A percentile compares a stretch with the other conserved stretches of the same genome.
Evolutionary conservation across 1,140 invertebrate genomes (phyloP).

Genomic region (Leptopilina boulardi): DNA sequence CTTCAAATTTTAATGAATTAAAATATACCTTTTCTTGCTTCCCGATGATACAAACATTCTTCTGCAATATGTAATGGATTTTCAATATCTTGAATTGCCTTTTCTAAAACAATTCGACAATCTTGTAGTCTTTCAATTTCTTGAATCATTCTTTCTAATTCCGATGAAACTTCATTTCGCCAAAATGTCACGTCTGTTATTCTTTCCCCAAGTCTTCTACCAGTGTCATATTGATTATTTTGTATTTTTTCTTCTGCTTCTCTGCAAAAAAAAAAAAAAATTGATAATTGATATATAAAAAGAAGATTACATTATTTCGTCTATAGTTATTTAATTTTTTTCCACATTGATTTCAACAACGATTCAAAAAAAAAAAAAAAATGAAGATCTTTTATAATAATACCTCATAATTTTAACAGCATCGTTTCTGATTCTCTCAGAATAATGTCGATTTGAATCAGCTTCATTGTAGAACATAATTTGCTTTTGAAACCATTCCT

Average conservation of each 20-base stretch:
- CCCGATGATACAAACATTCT: constrained; percentile 93
- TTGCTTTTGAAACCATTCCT: constrained; percentile 93
- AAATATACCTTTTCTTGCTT: constrained; percentile 87
- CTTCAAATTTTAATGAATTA: too few relatives aligned
- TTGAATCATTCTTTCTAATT: constrained; percentile 89
- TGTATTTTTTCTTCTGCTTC: constrained; percentile 87
- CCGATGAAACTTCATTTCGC: constrained; percentile 90
- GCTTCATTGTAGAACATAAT: constrained; percentile 90
- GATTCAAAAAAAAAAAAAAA: constrained; percentile 35
- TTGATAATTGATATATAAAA: too few relatives aligned
- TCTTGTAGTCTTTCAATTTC: constrained; percentile 91
- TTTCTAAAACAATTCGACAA: constrained; percentile 85
- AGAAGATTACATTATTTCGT: too few relatives aligned
- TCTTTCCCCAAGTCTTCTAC: constrained; percentile 88
- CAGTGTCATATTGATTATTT: constrained; percentile 86
- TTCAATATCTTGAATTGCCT: constrained; percentile 90
- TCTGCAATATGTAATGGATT: constrained; percentile 93
- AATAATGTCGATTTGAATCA: constrained; percentile 88
- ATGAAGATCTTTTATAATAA: too few relatives aligned
- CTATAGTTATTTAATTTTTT: too few relatives aligned
- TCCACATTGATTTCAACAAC: too few relatives aligned
- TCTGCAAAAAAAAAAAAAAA: constrained; percentile 69
- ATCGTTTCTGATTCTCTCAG: constrained; percentile 89
- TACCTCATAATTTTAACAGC: constrained; percentile 82
- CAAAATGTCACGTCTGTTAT: constrained; percentile 96